Evolutionary conservation across 1,140 invertebrate genomes (phyloP).

Genomic region (Macrosteles quadrilineatus): DNA sequence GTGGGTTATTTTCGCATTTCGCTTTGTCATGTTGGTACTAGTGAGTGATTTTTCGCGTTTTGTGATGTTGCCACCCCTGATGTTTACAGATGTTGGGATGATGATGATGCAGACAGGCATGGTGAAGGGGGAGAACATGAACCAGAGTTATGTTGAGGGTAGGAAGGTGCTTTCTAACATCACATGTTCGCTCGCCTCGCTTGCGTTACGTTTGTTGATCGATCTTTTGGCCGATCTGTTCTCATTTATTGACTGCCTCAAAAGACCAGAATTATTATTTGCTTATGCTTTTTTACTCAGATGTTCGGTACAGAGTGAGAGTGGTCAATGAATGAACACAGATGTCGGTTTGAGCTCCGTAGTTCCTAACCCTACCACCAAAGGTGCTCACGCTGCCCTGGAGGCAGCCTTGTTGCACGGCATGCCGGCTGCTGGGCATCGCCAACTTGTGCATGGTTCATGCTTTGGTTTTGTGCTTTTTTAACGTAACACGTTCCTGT

Average conservation of each 20-base stretch:
- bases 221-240: too few relatives aligned
- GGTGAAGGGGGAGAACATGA: conserved; percentile 72
- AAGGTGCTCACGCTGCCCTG: conserved; percentile 19
- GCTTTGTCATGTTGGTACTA: background rate
- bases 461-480: too few relatives aligned
- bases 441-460: too few relatives aligned
- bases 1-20: too few relatives aligned
- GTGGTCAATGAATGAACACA: background rate
- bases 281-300: too few relatives aligned
- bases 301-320: background rate
- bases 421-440: too few relatives aligned
- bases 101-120: conserved; percentile 92
- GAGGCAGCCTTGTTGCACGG: background rate
- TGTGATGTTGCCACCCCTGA: background rate
- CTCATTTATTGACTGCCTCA: too few relatives aligned
- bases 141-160: conserved; percentile 42
- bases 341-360: background rate
- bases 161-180: conserved; percentile 52
- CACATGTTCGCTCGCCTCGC: conserved; percentile 53
- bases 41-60: background rate
- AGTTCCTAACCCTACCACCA: conserved; percentile 19
- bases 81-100: conserved; percentile 90
- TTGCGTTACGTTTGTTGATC: conserved; percentile 23
- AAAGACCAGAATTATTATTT: too few relatives aligned
- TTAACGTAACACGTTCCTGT: too few relatives aligned